A percentile compares a stretch with the other conserved stretches of the same genome.
These are phyloP conservation scores for Deilephila porcellus DNA, from an alignment of 2,888 invertebrate species.

Conservation along the genomic window DNA sequence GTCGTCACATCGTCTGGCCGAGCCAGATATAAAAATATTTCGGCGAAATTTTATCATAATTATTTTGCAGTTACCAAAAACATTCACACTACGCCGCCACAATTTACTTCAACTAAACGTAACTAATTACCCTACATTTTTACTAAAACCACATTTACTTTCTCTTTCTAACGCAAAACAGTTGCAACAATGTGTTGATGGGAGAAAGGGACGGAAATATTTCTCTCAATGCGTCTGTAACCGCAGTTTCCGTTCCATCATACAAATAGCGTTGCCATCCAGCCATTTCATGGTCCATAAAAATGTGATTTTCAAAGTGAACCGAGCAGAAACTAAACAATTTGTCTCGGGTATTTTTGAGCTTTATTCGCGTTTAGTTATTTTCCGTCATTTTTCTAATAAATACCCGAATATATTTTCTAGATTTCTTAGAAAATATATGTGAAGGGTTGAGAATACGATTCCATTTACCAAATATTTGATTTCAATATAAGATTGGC, in stretches of 20 bases:
- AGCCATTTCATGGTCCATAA: constrained; percentile 36
- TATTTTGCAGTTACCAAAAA: constrained; percentile 14
- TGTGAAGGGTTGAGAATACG: not conserved
- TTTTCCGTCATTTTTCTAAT: constrained; percentile 5
- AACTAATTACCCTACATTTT: constrained; percentile 7
- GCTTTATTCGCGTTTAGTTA: constrained; percentile 10
- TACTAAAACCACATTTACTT: not conserved
- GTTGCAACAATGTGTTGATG: not conserved
- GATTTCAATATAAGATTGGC: too few relatives aligned
- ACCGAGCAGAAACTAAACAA: constrained; percentile 26
- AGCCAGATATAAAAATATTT: not conserved
- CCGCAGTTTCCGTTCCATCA: constrained; percentile 25
- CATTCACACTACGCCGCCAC: not conserved
- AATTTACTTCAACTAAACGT: constrained; percentile 16
- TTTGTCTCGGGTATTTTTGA: constrained; percentile 20
- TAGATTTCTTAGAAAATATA: not conserved
- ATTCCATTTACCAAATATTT: not conserved
- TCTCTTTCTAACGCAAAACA: not conserved
- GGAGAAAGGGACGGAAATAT: not conserved
- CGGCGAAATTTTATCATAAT: constrained; percentile 10
- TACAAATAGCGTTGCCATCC: constrained; percentile 25
- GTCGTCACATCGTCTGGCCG: not conserved
- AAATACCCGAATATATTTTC: not conserved
- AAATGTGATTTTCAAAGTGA: constrained; percentile 33
- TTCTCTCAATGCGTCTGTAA: not conserved